These are phyloP conservation scores for Rotaria socialis DNA, from an alignment of 2,888 invertebrate species.

Conservation along the genomic window DNA sequence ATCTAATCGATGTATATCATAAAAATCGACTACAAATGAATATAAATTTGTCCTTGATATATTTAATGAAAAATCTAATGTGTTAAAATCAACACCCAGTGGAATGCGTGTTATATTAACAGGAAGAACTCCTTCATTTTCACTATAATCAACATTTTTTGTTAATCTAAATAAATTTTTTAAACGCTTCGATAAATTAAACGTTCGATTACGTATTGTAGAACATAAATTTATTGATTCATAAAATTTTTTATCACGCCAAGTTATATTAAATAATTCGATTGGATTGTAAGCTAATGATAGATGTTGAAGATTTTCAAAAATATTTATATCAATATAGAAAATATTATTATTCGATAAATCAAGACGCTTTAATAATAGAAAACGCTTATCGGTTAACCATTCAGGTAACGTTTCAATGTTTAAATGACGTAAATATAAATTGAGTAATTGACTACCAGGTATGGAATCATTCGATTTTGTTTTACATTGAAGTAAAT, in stretches of 20 bases:
- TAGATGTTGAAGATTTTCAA: neutral
- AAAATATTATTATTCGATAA: neutral
- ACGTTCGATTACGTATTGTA: neutral
- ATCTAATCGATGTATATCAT: neutral
- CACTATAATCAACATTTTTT: slow-evolving; percentile 11
- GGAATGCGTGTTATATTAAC: neutral
- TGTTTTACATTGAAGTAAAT: neutral
- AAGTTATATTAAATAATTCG: neutral
- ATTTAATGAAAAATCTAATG: neutral
- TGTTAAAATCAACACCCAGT: neutral
- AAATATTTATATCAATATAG: neutral
- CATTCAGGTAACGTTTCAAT: neutral
- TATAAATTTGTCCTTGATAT: neutral
- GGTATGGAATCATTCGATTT: no score
- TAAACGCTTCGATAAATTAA: neutral
- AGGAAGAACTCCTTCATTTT: neutral
- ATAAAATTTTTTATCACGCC: neutral
- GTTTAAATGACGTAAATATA: neutral
- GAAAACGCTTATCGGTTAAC: neutral
- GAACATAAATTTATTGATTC: neutral
- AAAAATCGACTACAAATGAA: neutral
- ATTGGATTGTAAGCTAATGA: slow-evolving; percentile 22
- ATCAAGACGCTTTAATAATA: neutral
- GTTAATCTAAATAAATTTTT: neutral
- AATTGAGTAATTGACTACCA: neutral